Conservation (phyloP, 1,140 invertebrate genomes). For the Arion vulgaris region DNA sequence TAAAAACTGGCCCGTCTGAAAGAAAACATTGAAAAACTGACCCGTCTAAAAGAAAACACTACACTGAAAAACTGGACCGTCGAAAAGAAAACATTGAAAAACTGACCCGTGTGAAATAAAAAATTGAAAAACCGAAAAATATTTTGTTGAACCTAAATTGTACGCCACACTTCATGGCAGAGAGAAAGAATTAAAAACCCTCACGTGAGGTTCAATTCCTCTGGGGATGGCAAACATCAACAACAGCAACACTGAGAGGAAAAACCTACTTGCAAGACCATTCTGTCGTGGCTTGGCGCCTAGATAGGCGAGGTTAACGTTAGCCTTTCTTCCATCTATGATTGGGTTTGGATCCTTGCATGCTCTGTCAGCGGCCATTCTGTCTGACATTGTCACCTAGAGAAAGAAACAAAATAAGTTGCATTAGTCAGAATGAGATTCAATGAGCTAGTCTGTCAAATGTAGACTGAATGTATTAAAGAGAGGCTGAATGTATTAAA, state of each 20-base stretch:
- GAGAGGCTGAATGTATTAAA: too few relatives aligned
- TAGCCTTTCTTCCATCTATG: constrained; percentile 98
- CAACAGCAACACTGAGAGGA: not conserved
- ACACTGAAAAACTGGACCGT: too few relatives aligned
- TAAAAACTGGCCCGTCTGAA: too few relatives aligned
- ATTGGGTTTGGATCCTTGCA: constrained; percentile 99
- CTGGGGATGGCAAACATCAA: too few relatives aligned
- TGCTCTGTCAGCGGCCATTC: constrained; percentile 92
- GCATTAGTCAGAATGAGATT: too few relatives aligned
- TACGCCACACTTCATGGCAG: not conserved
- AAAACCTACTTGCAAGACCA: constrained; percentile 50
- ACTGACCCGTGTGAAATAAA: not conserved
- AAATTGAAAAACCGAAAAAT: not conserved
- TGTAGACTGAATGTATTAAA: too few relatives aligned
- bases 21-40: too few relatives aligned
- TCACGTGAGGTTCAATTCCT: not conserved
- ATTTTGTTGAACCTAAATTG: not conserved
- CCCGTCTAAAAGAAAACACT: too few relatives aligned
- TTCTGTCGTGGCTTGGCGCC: constrained; percentile 90
- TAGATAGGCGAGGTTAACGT: constrained; percentile 97
- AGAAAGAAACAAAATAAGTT: constrained; percentile 37
- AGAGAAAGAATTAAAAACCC: not conserved
- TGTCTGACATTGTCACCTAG: constrained; percentile 97
- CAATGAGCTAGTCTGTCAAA: too few relatives aligned
- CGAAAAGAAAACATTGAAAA: too few relatives aligned